Percentiles rank a stretch among this genome's conserved stretches.
These are phyloP conservation scores for Cyanistes caeruleus DNA, from an alignment of 2,113 vertebrate species.

Conservation along the genomic window DNA sequence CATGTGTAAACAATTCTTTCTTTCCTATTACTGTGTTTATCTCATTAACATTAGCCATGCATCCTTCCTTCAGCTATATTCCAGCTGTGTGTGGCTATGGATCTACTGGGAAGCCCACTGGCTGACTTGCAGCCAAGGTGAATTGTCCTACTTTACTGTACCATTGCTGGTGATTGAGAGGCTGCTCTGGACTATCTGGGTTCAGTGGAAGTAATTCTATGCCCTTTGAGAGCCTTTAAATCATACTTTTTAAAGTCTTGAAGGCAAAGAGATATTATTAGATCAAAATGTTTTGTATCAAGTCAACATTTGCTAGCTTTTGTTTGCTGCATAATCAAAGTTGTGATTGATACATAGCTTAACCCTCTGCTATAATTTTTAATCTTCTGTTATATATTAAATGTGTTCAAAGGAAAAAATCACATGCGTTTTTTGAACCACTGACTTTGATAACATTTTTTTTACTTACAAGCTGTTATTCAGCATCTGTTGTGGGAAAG, in stretches of 20 bases:
- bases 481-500: slow-evolving; percentile 71
- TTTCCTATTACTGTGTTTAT: not conserved
- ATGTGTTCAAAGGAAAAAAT: slow-evolving; percentile 51
- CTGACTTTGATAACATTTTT: slow-evolving; percentile 66
- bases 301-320: slow-evolving; percentile 9
- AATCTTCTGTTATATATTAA: slow-evolving; percentile 48
- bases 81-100: not conserved
- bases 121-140: not conserved
- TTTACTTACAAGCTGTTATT: slow-evolving; percentile 70
- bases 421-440: slow-evolving; percentile 29
- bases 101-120: not conserved
- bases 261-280: slow-evolving; percentile 7
- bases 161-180: not conserved
- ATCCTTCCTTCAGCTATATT: not conserved
- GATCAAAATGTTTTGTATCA: slow-evolving; percentile 16
- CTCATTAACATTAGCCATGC: not conserved
- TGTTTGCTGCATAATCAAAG: slow-evolving; percentile 30
- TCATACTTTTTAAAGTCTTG: not conserved
- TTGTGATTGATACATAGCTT: slow-evolving; percentile 49
- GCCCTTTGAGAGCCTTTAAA: not conserved
- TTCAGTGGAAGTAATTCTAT: not conserved
- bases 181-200: not conserved
- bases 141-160: not conserved
- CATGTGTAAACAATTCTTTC: not conserved
- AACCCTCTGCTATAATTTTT: slow-evolving; percentile 26